Evolutionary conservation across 2,113 vertebrate species (phyloP).

Genomic region (Phalacrocorax pelagicus): DNA sequence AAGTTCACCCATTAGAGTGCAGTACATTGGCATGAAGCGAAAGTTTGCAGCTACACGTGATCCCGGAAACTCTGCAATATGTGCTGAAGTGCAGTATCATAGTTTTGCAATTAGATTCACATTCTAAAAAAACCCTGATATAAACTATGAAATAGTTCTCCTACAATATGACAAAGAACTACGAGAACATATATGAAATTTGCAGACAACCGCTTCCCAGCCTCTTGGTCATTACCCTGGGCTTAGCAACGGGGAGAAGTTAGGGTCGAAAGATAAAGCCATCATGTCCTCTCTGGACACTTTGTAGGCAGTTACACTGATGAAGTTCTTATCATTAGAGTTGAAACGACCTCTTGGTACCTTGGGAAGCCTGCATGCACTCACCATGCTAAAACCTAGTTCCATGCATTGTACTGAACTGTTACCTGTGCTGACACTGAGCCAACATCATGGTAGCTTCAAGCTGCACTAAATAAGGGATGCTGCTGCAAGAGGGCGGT

Average conservation of each 20-base stretch:
- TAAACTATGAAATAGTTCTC: constrained; percentile 15
- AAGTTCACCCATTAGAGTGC: neutral
- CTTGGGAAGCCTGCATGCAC: neutral
- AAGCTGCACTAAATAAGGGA: neutral
- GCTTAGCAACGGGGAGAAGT: neutral
- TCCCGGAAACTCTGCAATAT: constrained; percentile 50
- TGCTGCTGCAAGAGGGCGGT: neutral
- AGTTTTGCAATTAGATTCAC: constrained; percentile 40
- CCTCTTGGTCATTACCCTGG: neutral
- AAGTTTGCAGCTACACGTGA: constrained; percentile 49
- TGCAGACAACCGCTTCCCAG: neutral
- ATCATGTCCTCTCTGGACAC: neutral
- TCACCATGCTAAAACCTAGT: neutral
- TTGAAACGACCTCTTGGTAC: neutral
- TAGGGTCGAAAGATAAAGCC: neutral
- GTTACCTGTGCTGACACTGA: neutral
- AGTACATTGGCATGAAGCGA: constrained; percentile 37
- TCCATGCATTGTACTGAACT: neutral
- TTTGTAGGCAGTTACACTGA: neutral
- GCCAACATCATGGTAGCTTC: neutral
- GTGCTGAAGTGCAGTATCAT: neutral
- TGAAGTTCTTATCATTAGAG: neutral
- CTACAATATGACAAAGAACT: neutral
- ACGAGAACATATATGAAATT: neutral
- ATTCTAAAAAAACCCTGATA: constrained; percentile 14